A percentile compares a stretch with the other conserved stretches of the same genome.
These are phyloP conservation scores for Aphrocallistes beatrix DNA, from an alignment of 37 sponge, comb jelly and placozoan species.

Conservation along the genomic window DNA sequence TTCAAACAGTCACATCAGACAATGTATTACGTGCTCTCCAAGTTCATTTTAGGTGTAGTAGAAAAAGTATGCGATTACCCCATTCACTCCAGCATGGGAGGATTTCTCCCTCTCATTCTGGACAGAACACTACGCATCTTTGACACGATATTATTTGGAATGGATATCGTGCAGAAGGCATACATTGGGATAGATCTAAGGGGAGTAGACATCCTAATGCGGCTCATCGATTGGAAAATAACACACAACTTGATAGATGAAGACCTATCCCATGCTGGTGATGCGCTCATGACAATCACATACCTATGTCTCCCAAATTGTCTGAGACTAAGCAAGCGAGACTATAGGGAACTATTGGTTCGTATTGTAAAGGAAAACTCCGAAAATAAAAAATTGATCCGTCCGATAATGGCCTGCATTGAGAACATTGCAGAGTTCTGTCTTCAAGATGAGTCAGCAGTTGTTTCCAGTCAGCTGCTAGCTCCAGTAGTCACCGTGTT, in stretches of 20 bases:
- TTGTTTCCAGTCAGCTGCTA: not conserved
- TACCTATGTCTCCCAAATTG: not conserved
- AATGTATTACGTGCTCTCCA: not conserved
- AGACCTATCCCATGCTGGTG: not conserved
- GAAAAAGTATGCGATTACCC: not conserved
- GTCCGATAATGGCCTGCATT: not conserved
- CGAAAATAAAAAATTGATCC: not conserved
- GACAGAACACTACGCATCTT: not conserved
- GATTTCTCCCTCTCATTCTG: not conserved
- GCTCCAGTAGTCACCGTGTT: not conserved
- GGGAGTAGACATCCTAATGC: not conserved
- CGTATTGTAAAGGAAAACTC: not conserved
- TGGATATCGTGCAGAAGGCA: not conserved
- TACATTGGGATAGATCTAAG: not conserved
- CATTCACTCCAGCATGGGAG: not conserved
- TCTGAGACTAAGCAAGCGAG: not conserved
- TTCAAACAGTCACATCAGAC: too few species aligned
- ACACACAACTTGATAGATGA: not conserved
- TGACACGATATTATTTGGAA: not conserved
- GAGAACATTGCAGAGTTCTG: constrained; percentile 13
- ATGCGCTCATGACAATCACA: not conserved
- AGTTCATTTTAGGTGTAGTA: not conserved
- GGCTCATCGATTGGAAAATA: not conserved
- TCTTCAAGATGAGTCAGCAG: not conserved
- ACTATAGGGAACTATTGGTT: not conserved